phyloP scores from a whole-genome alignment of 2,113 vertebrate species.

The Xenopus laevis region DNA sequence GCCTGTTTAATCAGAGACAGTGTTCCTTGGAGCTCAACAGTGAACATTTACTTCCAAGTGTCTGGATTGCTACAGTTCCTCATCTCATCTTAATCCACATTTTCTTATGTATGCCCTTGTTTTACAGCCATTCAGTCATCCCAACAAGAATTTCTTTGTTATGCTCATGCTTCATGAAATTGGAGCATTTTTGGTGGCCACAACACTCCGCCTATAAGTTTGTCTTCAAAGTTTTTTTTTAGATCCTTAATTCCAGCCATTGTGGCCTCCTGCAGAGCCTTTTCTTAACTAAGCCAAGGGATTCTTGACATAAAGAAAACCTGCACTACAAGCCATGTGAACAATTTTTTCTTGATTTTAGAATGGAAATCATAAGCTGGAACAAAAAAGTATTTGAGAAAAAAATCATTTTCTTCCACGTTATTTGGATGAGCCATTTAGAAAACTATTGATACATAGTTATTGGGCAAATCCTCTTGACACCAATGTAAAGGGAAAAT shows the following conservation, averaged over 20 bases:
- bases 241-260: background rate
- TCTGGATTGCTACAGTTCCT: slow-evolving; percentile 18
- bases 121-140: background rate
- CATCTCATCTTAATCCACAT: background rate
- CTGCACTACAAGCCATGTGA: slow-evolving; percentile 4
- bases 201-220: background rate
- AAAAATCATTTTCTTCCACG: too few species aligned
- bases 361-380: slow-evolving; percentile 1
- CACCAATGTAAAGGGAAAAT: too few species aligned
- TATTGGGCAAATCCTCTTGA: too few species aligned
- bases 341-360: slow-evolving; percentile 22
- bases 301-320: slow-evolving; percentile 6
- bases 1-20: slow-evolving; percentile 28
- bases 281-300: slow-evolving; percentile 14
- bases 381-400: background rate
- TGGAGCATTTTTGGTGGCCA: background rate
- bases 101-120: background rate
- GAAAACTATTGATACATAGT: too few species aligned
- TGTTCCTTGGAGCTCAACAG: slow-evolving; percentile 13
- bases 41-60: slow-evolving; percentile 29
- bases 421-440: too few species aligned
- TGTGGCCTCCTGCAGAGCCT: background rate
- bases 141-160: background rate
- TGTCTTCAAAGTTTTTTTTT: background rate
- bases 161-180: background rate